Conservation (phyloP, 2,888 invertebrate genomes). For the Corbicula japonica region DNA sequence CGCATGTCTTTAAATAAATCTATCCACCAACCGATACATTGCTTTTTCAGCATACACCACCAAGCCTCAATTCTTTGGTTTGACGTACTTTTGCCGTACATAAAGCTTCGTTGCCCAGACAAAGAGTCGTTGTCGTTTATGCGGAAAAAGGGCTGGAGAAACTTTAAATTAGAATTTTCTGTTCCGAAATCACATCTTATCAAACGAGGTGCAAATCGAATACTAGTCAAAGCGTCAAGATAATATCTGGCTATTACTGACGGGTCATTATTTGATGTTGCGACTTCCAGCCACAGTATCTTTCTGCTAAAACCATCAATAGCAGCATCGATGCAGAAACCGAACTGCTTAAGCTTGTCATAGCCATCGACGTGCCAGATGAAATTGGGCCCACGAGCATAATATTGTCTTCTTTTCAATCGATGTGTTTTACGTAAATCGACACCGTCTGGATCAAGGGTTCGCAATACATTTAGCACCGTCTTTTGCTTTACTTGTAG, state of each 20-base stretch:
- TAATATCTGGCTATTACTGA: slow-evolving; percentile 19
- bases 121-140: background rate
- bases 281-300: slow-evolving; percentile 12
- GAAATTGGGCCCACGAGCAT: slow-evolving; percentile 35
- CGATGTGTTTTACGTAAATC: no score
- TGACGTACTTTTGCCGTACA: slow-evolving; percentile 27
- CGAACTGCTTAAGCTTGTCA: slow-evolving; percentile 33
- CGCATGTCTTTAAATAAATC: no score
- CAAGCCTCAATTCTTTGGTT: slow-evolving; percentile 31
- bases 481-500: no score
- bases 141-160: slow-evolving; percentile 7
- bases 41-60: slow-evolving; percentile 23
- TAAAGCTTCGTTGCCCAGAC: slow-evolving; percentile 10
- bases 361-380: slow-evolving; percentile 32
- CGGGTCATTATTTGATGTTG: slow-evolving; percentile 22
- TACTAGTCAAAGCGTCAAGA: background rate
- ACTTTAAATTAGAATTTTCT: background rate
- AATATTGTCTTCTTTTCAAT: no score
- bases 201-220: background rate
- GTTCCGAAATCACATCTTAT: slow-evolving; percentile 13
- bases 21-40: no score
- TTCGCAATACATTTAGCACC: no score
- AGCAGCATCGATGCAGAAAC: slow-evolving; percentile 20
- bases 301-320: slow-evolving; percentile 25
- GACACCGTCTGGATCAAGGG: no score